Percentiles rank a stretch among this genome's conserved stretches.
Conservation (phyloP, 1,140 invertebrate genomes). For the Drosophila insularis region DNA sequence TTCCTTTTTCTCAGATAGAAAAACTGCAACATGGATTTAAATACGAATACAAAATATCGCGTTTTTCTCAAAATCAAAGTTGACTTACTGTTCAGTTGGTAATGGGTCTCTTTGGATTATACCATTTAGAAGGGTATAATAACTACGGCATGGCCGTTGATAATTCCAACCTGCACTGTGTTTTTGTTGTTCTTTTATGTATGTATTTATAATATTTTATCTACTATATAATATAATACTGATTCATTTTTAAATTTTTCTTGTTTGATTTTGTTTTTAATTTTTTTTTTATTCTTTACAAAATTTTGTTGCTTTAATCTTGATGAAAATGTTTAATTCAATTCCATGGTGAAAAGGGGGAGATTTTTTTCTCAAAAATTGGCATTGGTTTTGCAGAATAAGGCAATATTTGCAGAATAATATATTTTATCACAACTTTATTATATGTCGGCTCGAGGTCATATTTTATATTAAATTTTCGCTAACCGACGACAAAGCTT, state of each 20-base stretch:
- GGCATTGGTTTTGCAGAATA: not conserved
- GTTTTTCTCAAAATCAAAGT: no score
- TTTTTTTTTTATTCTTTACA: not conserved
- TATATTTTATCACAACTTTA: no score
- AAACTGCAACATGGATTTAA: no score
- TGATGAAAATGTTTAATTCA: not conserved
- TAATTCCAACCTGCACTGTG: not conserved
- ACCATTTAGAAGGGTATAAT: not conserved
- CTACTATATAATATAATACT: not conserved
- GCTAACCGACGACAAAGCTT: not conserved
- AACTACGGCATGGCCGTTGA: not conserved
- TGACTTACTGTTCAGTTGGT: no score
- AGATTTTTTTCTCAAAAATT: not conserved
- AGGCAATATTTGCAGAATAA: not conserved
- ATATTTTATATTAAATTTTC: not conserved
- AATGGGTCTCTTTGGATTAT: no score
- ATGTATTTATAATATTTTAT: not conserved
- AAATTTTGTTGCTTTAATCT: not conserved
- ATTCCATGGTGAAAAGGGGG: not conserved
- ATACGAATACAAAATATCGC: no score
- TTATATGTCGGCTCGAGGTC: no score
- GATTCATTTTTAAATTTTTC: not conserved
- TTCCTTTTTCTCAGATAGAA: no score
- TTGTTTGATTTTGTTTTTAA: no score
- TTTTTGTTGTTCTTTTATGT: not conserved